phyloP scores from a whole-genome alignment of 2,797 vertebrate genomes.

The Sebastiscus tertius region DNA sequence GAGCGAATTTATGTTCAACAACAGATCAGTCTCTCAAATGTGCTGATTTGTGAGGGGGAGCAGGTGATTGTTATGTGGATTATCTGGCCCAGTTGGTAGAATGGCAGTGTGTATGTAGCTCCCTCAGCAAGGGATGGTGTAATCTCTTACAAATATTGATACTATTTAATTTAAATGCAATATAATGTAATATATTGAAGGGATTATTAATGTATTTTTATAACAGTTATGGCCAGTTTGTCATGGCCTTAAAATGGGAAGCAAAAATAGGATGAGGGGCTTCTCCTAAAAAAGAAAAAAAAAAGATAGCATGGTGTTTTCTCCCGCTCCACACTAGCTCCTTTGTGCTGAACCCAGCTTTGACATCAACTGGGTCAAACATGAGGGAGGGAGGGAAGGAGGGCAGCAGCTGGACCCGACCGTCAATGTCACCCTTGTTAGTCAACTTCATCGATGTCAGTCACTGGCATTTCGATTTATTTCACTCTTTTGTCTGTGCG shows the following conservation, averaged over 20 bases:
- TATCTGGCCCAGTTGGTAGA: not conserved
- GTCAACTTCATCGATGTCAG: constrained; percentile 82
- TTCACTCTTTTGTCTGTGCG: constrained; percentile 49
- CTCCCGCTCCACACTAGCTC: constrained; percentile 71
- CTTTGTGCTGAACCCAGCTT: constrained; percentile 79
- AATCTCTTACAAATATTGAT: not conserved
- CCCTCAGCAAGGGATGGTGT: not conserved
- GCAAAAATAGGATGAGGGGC: constrained; percentile 48
- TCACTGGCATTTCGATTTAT: constrained; percentile 67
- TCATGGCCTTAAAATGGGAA: constrained; percentile 34
- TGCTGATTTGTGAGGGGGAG: not conserved
- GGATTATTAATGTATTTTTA: not conserved
- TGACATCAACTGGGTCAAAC: constrained; percentile 83
- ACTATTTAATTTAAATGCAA: not conserved
- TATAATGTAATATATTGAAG: not conserved
- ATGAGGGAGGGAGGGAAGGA: constrained; percentile 70
- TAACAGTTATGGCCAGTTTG: constrained; percentile 4
- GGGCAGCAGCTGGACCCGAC: constrained; percentile 81
- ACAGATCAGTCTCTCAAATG: constrained; percentile 2
- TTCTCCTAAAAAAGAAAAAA: constrained; percentile 41
- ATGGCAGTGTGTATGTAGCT: not conserved
- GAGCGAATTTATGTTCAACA: not conserved
- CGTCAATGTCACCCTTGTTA: constrained; percentile 86
- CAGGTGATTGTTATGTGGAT: not conserved
- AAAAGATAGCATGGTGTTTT: constrained; percentile 62